Conservation (phyloP, 2,113 vertebrate genomes). For the Zosterops borbonicus region DNA sequence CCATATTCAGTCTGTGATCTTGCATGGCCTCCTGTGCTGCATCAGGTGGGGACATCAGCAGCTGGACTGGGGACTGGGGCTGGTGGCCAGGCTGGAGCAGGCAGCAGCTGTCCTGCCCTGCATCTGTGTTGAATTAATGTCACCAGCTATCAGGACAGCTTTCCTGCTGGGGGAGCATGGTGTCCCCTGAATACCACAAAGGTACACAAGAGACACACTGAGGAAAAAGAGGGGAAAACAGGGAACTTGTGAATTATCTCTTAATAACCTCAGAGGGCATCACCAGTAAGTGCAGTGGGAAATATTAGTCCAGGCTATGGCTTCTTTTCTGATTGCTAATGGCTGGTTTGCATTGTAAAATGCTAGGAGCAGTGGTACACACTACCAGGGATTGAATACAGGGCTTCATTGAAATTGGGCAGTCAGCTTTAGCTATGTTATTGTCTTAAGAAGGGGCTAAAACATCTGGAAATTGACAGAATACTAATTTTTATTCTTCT, state of each 20-base stretch:
- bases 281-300: neutral
- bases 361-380: neutral
- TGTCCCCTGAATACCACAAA: neutral
- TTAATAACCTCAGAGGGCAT: neutral
- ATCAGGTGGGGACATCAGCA: neutral
- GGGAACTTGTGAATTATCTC: neutral
- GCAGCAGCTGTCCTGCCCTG: neutral
- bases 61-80: neutral
- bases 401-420: neutral
- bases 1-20: neutral
- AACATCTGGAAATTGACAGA: slow-evolving; percentile 6
- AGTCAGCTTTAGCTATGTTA: neutral
- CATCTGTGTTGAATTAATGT: neutral
- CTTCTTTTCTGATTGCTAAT: neutral
- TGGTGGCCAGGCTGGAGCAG: neutral
- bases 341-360: neutral
- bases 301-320: neutral
- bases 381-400: neutral
- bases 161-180: neutral
- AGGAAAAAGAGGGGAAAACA: neutral
- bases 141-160: neutral
- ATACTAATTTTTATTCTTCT: neutral
- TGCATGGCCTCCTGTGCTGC: rapidly evolving
- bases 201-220: rapidly evolving
- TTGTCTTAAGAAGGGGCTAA: slow-evolving; percentile 10